Evolutionary conservation across 2,797 vertebrate species (phyloP), one percentile per base, ranked within the genome.

Genomic region (Lepus oiostolus): DNA sequence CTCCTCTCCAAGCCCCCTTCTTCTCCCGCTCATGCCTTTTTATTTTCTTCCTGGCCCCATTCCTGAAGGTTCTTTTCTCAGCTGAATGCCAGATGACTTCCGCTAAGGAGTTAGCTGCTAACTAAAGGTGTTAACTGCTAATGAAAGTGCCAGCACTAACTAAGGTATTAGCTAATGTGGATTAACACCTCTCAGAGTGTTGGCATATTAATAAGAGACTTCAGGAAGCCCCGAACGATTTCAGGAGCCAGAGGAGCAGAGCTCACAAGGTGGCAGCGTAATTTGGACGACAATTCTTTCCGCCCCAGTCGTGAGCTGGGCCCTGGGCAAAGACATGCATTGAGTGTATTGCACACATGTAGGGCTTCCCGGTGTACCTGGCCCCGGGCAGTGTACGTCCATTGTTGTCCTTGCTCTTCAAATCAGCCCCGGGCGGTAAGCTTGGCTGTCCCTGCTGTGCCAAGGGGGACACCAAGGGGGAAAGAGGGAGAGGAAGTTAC

Each of bases 181-280:
- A 96, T 96, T 90, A 97, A 96, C 97, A 96, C 96, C 58, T 97
- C 76, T 94, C 67, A 19, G 84, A 54, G 94, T 96, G 96, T 90
- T 97, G 96, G 93, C 95, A 96, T 95, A 84, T 96, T 96, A 97
- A 97, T 96, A 94, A 96, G 95, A 47, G 80, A 71, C 42, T 62
- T 85, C 50, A 35, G 82, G 76, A 95, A 85, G 77, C 84, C 62
- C 90, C 38, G 84, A 65, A 83, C 2, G 14, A 65, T 76, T 82
- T 93, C 71, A 32, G 67, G 75, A 90, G 75, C 68, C 65, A 70
- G 67, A 90, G 75, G 67, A 67, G 77, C 26, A 60, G 54, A 89
- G 58, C 84, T 80, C 70, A 70, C 80, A 79, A 74, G 35, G 68
- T 32, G 32, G 77, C 38, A 77, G 85, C 75, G 70, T 50, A 54